Percentiles rank a stretch among this genome's conserved stretches.
These are phyloP conservation scores for Triplophysa bombifrons DNA, from an alignment of 2,797 vertebrate species.

Conservation along the genomic window DNA sequence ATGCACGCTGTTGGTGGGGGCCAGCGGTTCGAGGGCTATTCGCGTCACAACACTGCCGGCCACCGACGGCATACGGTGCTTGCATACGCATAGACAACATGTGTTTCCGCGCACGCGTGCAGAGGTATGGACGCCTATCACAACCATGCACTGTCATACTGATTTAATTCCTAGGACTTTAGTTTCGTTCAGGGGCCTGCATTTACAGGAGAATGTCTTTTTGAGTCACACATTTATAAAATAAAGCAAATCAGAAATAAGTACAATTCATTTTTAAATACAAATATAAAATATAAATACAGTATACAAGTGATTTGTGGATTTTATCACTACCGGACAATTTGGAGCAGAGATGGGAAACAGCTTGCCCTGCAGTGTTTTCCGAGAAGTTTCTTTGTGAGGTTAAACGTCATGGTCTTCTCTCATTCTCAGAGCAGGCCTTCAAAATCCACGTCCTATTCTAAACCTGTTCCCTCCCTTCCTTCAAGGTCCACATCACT, in stretches of 20 bases:
- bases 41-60: constrained; percentile 64
- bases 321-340: not conserved
- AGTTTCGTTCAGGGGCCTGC: not conserved
- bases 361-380: not conserved
- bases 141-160: constrained; percentile 79
- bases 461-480: not conserved
- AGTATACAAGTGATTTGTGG: constrained; percentile 16
- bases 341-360: not conserved
- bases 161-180: constrained; percentile 64
- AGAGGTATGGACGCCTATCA: constrained; percentile 81
- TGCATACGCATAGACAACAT: constrained; percentile 65
- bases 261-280: too few relatives aligned
- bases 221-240: not conserved
- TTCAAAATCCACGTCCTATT: constrained; percentile 22
- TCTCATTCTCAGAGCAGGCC: not conserved
- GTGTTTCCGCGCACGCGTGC: constrained; percentile 72
- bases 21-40: constrained; percentile 70
- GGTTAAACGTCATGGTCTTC: constrained; percentile 21
- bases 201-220: not conserved
- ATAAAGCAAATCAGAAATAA: not conserved
- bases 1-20: constrained; percentile 81
- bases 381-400: constrained; percentile 14
- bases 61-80: constrained; percentile 46
- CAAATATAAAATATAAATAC: not conserved
- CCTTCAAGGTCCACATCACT: constrained; percentile 15